Conservation (phyloP, 2,888 invertebrate species). For the Dicyrtomina minuta region DNA sequence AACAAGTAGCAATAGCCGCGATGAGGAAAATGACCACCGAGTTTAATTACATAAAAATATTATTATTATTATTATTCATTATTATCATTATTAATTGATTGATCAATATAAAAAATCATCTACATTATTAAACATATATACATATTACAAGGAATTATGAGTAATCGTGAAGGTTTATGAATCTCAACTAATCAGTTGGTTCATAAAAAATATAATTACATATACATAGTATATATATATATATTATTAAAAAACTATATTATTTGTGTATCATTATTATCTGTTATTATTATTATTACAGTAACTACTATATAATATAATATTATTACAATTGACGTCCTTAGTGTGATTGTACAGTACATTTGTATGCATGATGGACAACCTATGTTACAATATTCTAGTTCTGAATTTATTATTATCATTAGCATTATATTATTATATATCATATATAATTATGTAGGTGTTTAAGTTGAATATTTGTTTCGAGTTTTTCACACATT, state of each 20-base stretch:
- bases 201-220: conserved; percentile 7
- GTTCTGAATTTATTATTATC: conserved; percentile 5
- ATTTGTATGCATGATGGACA: conserved; percentile 10
- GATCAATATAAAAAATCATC: conserved; percentile 14
- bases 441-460: not conserved
- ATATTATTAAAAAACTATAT: conserved; percentile 5
- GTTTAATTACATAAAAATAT: conserved; percentile 35
- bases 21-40: conserved; percentile 40
- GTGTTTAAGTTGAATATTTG: conserved; percentile 12
- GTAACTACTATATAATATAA: not conserved
- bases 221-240: not conserved
- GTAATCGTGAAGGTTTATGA: not conserved
- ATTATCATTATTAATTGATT: conserved; percentile 18
- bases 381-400: conserved; percentile 26
- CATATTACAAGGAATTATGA: conserved; percentile 13
- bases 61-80: conserved; percentile 20
- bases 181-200: conserved; percentile 23
- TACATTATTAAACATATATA: conserved; percentile 13
- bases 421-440: not conserved
- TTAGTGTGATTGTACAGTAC: conserved; percentile 22
- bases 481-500: conserved; percentile 31
- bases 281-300: conserved; percentile 9
- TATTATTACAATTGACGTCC: conserved; percentile 8
- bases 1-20: not conserved
- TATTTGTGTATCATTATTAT: conserved; percentile 2